phyloP scores from a whole-genome alignment of 1,140 invertebrate species.

The Drosophila baimaii region DNA sequence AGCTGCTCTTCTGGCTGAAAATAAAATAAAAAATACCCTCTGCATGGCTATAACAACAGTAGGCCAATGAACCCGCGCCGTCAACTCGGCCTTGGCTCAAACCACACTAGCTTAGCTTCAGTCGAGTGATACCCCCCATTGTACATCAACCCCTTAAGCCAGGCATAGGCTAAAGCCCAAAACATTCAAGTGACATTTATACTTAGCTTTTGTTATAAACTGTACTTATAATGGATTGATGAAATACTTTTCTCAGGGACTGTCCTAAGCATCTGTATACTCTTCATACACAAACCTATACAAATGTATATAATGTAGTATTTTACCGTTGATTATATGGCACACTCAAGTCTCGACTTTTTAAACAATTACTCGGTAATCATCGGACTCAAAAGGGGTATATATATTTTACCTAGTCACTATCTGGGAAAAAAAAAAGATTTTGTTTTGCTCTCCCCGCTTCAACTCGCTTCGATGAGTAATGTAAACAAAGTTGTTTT shows the following conservation, averaged over 20 bases:
- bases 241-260: not conserved
- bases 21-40: not conserved
- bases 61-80: not conserved
- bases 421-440: not conserved
- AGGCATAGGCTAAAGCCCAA: not conserved
- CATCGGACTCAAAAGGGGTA: slow-evolving; percentile 7
- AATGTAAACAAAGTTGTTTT: slow-evolving; percentile 14
- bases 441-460: not conserved
- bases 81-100: not conserved
- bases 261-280: not conserved
- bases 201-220: not conserved
- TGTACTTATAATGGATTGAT: not conserved
- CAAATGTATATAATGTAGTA: not conserved
- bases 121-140: not conserved
- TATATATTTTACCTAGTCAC: not conserved
- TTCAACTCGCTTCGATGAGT: slow-evolving; percentile 10
- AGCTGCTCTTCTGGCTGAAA: too few relatives aligned
- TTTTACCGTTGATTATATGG: slow-evolving; percentile 1
- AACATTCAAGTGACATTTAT: not conserved
- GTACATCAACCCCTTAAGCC: not conserved
- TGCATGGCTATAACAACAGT: not conserved
- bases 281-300: not conserved
- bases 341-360: slow-evolving; percentile 3
- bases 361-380: slow-evolving; percentile 13
- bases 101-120: not conserved